Evolutionary conservation across 1,140 invertebrate species (phyloP).

Genomic region (Maniola jurtina): DNA sequence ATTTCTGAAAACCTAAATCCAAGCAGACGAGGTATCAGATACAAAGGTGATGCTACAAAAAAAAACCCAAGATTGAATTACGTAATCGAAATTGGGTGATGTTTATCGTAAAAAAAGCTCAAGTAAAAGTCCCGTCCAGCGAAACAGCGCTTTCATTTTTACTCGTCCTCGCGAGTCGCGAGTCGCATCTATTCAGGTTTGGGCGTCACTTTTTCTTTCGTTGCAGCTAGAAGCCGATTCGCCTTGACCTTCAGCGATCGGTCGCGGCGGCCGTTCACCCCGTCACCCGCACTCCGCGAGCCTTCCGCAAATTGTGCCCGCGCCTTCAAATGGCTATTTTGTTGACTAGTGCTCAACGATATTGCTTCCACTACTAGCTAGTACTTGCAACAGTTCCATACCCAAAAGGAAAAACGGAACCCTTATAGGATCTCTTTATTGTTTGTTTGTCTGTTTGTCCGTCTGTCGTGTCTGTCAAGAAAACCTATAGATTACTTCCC

Average conservation of each 20-base stretch:
- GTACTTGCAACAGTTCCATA: too few species aligned
- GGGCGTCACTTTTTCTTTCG: slow-evolving; percentile 77
- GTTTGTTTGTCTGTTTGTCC: too few species aligned
- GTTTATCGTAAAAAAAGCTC: slow-evolving; percentile 1
- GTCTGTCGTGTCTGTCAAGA: too few species aligned
- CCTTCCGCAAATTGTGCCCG: slow-evolving; percentile 46
- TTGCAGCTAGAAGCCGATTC: slow-evolving; percentile 53
- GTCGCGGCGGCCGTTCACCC: slow-evolving; percentile 69
- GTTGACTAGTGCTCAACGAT: not conserved
- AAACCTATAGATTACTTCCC: too few species aligned
- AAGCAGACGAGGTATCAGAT: not conserved
- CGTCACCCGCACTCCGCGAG: slow-evolving; percentile 53
- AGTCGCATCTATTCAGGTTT: slow-evolving; percentile 69
- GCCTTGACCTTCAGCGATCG: slow-evolving; percentile 76
- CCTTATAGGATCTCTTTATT: too few species aligned
- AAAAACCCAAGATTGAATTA: not conserved
- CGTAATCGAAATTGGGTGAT: not conserved
- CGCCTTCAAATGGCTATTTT: slow-evolving; percentile 25
- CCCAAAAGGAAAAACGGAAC: too few species aligned
- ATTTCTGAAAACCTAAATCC: too few species aligned
- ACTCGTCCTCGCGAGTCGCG: slow-evolving; percentile 62
- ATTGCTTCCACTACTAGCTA: not conserved
- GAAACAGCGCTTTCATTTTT: slow-evolving; percentile 74
- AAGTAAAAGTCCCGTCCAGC: slow-evolving; percentile 35
- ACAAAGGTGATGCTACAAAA: not conserved